Base-by-base conservation (phyloP, 2,113 vertebrate genomes). In the Amblyopsis rosae region DNA sequence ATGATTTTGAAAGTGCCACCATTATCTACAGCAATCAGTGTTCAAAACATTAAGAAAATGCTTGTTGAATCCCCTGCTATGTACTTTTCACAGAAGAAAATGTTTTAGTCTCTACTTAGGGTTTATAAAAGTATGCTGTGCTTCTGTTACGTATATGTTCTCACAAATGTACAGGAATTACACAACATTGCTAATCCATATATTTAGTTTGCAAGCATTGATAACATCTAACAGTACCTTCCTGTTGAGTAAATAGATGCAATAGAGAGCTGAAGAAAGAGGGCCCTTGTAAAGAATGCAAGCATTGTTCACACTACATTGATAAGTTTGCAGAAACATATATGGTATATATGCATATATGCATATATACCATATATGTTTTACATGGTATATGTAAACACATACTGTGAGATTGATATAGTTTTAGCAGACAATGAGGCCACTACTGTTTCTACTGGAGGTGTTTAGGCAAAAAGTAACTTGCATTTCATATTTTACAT, bases 171-270 rank as follows among this genome's bases (percentile, higher is more conserved):
- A 62, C 46, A 58, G 2, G n/a, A 13, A 45, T 50, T 16, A 41
- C 16, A 56, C 33, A 16, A 45, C 51, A 9, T 41, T 35, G 67
- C 51, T 83, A 81, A 85, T 75, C 76, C 32, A 70, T 81, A 82
- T 83, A 83, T 71, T 61, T 73, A 56, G 35, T 64, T 72, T 41
- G 74, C 70, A 78, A 86, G 78, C 77, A 72, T 62, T 79, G 67
- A 15, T 56, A 60, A 35, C 68, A 64, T 62, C 68, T 26, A 26
- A 57, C 62, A n/a, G 70, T 69, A 73, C 65, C 70, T 86, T 87
- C 86, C 75, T 83, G 85, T 73, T 16, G 69, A 82, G 86, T 82
- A 87, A 86, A 82, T 63, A 82, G 82, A 84, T 76, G 80, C 65
- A 86, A 87, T 79, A 87, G 69, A 70, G 61, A 72, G 50, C 54